phyloP scores from a whole-genome alignment of 2,888 invertebrate genomes.

The Hofmannophila pseudospretella region DNA sequence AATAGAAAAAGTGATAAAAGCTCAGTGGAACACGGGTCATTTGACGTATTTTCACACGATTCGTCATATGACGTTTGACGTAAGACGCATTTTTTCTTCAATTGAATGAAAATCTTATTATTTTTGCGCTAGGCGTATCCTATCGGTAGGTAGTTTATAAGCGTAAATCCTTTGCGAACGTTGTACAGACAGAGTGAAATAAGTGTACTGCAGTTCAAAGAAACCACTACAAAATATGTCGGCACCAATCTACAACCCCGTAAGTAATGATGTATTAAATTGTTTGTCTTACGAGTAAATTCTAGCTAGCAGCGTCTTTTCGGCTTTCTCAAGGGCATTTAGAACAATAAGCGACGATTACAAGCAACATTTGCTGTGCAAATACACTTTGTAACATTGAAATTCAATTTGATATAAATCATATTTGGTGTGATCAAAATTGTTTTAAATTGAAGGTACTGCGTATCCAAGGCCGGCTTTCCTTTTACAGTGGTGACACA shows the following conservation, averaged over 20 bases:
- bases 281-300: slow-evolving; percentile 12
- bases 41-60: slow-evolving; percentile 8
- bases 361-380: slow-evolving; percentile 31
- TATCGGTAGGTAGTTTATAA: slow-evolving; percentile 27
- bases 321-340: slow-evolving; percentile 51
- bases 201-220: slow-evolving; percentile 11
- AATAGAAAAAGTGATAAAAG: not conserved
- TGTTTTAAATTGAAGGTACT: not conserved
- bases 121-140: slow-evolving; percentile 43
- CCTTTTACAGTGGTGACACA: slow-evolving; percentile 2
- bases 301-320: slow-evolving; percentile 20
- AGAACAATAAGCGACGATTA: slow-evolving; percentile 32
- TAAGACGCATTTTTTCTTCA: slow-evolving; percentile 37
- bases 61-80: slow-evolving; percentile 63
- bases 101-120: slow-evolving; percentile 32
- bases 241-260: slow-evolving; percentile 60
- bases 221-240: slow-evolving; percentile 40
- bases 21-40: slow-evolving; percentile 8
- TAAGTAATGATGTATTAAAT: slow-evolving; percentile 32
- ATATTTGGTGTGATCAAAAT: slow-evolving; percentile 14
- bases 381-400: slow-evolving; percentile 26
- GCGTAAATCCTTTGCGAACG: slow-evolving; percentile 24
- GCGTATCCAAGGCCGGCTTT: not conserved
- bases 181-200: slow-evolving; percentile 19
- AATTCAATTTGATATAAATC: slow-evolving; percentile 7